Conservation (phyloP, 2,888 invertebrate genomes). For the Antheraea assamensis region DNA sequence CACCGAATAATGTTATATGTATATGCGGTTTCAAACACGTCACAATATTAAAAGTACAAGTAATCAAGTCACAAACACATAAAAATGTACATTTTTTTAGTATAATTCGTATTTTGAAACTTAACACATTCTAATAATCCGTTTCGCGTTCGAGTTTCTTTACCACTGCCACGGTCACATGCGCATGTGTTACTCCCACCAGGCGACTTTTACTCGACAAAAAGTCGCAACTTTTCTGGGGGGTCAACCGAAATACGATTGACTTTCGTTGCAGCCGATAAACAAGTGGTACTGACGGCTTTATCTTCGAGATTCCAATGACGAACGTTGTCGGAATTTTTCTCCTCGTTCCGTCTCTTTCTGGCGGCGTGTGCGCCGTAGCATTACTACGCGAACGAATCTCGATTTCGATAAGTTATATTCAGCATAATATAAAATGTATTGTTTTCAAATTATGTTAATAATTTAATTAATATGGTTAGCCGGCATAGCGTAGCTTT, state of each 20-base stretch:
- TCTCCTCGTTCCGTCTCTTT: slow-evolving; percentile 16
- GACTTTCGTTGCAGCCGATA: slow-evolving; percentile 32
- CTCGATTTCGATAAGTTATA: slow-evolving; percentile 20
- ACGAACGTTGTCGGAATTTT: slow-evolving; percentile 51
- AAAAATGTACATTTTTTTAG: slow-evolving; percentile 3
- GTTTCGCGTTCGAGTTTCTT: slow-evolving; percentile 33
- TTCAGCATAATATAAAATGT: background rate
- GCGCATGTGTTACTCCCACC: slow-evolving; percentile 36
- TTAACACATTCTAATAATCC: slow-evolving; percentile 21
- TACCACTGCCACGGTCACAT: slow-evolving; percentile 48
- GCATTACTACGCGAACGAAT: slow-evolving; percentile 24
- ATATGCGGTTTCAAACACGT: background rate
- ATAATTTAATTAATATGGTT: background rate
- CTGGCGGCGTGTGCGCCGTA: slow-evolving; percentile 23
- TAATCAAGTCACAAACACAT: slow-evolving; percentile 10
- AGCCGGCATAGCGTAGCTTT: background rate
- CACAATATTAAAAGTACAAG: slow-evolving; percentile 14
- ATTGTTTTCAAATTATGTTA: background rate
- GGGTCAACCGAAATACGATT: slow-evolving; percentile 37
- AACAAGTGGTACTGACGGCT: slow-evolving; percentile 40
- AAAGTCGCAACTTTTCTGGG: slow-evolving; percentile 25
- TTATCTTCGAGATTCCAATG: slow-evolving; percentile 42
- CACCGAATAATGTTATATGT: slow-evolving; percentile 1
- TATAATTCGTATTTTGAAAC: slow-evolving; percentile 3
- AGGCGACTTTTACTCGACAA: slow-evolving; percentile 36